These are phyloP conservation scores for Dendrolimus punctatus DNA, from an alignment of 1,140 invertebrate species.

Conservation along the genomic window DNA sequence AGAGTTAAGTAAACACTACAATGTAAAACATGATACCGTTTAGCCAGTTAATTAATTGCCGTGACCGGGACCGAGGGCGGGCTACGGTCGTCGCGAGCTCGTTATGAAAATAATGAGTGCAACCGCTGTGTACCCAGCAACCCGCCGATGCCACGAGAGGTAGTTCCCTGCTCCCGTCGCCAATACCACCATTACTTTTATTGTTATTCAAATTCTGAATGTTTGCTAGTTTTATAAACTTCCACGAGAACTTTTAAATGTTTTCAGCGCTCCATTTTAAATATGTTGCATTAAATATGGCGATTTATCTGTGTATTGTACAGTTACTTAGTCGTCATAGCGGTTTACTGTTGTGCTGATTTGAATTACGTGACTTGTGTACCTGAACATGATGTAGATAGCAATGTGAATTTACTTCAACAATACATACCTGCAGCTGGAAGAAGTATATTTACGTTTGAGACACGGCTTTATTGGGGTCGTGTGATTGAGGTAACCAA, in stretches of 20 bases:
- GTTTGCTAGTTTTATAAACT: constrained; percentile 22
- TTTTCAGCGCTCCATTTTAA: too few relatives aligned
- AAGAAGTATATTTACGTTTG: constrained; percentile 37
- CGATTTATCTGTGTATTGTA: too few relatives aligned
- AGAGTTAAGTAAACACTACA: constrained; percentile 66
- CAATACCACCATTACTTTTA: constrained; percentile 27
- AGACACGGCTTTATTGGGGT: constrained; percentile 61
- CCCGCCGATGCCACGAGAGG: constrained; percentile 22
- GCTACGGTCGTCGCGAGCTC: constrained; percentile 44
- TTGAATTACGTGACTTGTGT: too few relatives aligned
- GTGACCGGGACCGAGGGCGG: constrained; percentile 39
- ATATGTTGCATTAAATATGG: too few relatives aligned
- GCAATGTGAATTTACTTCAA: neutral
- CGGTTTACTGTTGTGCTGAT: too few relatives aligned
- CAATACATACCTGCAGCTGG: neutral
- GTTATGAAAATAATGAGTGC: constrained; percentile 63
- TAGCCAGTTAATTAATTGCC: constrained; percentile 68
- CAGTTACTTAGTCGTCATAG: too few relatives aligned
- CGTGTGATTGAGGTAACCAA: constrained; percentile 65
- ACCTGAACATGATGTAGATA: too few relatives aligned
- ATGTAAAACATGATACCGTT: constrained; percentile 69
- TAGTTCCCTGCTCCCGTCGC: constrained; percentile 8
- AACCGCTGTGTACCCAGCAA: constrained; percentile 34
- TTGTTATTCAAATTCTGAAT: constrained; percentile 19
- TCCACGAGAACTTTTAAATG: neutral